Conservation (phyloP, 2,113 vertebrate species). For the Callithrix jacchus region DNA sequence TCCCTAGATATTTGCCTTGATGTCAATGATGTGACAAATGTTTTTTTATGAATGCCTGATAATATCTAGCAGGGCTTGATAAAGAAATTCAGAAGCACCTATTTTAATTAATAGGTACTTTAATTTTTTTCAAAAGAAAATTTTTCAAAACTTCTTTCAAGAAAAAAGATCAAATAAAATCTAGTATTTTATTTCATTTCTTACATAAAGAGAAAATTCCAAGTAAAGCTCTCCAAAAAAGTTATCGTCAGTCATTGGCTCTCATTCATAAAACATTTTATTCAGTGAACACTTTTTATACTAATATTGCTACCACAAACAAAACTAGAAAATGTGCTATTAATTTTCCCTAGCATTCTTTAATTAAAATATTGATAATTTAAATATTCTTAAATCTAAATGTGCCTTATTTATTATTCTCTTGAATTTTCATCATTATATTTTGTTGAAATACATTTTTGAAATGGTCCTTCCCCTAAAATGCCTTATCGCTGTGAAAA, state of each 20-base stretch:
- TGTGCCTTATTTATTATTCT: not conserved
- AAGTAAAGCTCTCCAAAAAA: not conserved
- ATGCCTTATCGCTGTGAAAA: not conserved
- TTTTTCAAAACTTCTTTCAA: not conserved
- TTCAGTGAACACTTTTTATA: not conserved
- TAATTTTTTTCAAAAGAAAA: not conserved
- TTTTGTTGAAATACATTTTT: slow-evolving; percentile 36
- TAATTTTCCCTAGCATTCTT: not conserved
- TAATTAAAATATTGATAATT: not conserved
- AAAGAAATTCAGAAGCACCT: slow-evolving; percentile 10
- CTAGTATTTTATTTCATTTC: not conserved
- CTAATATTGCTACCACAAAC: slow-evolving; percentile 3
- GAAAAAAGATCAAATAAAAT: slow-evolving; percentile 1
- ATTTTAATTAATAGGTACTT: slow-evolving; percentile 27
- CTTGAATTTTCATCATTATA: not conserved
- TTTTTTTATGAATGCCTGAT: slow-evolving; percentile 18
- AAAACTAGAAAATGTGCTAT: not conserved
- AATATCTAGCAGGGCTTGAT: not conserved
- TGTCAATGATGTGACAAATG: not conserved
- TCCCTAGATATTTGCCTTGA: not conserved
- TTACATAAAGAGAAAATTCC: not conserved
- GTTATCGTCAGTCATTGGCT: not conserved
- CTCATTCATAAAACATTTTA: not conserved
- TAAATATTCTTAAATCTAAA: slow-evolving; percentile 2
- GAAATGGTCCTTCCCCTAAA: not conserved